Conservation (phyloP, 2,113 vertebrate genomes). For the Sarotherodon lohbergeri region DNA sequence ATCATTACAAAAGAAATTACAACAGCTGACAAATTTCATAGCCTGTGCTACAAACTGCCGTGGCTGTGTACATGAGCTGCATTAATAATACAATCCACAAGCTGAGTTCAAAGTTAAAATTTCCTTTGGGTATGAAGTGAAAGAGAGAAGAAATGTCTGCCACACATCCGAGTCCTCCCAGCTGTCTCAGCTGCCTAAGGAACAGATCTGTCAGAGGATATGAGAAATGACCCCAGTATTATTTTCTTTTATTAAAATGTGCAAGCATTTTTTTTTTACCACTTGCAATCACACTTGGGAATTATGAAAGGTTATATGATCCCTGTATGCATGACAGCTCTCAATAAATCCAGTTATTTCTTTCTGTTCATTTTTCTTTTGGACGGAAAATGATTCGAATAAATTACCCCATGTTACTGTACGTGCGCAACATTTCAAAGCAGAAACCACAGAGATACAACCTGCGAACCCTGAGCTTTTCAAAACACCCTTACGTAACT, state of each 20-base stretch:
- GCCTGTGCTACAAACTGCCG: not conserved
- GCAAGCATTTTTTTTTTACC: not conserved
- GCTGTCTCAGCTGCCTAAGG: slow-evolving; percentile 36
- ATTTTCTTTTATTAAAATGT: slow-evolving; percentile 59
- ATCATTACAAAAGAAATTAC: not conserved
- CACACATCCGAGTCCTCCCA: not conserved
- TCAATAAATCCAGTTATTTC: slow-evolving; percentile 36
- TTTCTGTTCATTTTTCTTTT: not conserved
- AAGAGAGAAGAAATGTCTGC: not conserved
- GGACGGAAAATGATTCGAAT: not conserved
- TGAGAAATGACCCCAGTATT: slow-evolving; percentile 45
- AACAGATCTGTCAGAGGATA: slow-evolving; percentile 56
- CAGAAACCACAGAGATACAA: not conserved
- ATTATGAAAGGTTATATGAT: slow-evolving; percentile 33
- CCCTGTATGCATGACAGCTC: slow-evolving; percentile 36
- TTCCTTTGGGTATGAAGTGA: not conserved
- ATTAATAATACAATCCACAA: not conserved
- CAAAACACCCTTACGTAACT: not conserved
- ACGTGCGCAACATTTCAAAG: not conserved
- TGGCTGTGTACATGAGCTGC: not conserved
- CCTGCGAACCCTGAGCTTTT: not conserved
- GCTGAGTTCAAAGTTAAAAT: not conserved
- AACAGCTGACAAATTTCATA: not conserved
- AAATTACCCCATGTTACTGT: not conserved
- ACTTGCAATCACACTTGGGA: slow-evolving; percentile 31